Evolutionary conservation across 2,888 invertebrate genomes (phyloP), one percentile per base, ranked within the genome.

Genomic region (Itoplectis maculator): DNA sequence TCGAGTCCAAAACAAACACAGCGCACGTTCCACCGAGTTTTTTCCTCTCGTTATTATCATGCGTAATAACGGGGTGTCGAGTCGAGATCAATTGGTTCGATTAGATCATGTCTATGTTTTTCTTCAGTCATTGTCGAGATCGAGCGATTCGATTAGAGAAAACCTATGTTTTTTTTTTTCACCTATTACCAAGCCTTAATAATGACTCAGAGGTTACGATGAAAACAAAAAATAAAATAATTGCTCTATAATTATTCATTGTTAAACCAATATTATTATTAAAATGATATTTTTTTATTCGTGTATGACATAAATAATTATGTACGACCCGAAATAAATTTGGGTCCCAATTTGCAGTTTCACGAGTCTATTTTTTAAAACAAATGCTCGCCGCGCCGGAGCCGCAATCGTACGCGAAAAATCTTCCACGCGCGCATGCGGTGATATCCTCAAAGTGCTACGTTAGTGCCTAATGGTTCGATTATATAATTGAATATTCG

Each of bases 401-500:
- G 40, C 66, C 29, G 7, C 13, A 5, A 20, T 6, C 3, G 23
- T 4, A 45, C 35, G 35, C 20, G 66, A 68, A 72, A 76, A 79
- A 77, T 79, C 68, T 73, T 69, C 68, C 70, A 76, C 79, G 56
- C 65, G 76, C 68, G 79, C 70, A 82, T 65, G 66, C 59, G 65
- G 65, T 75, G 37, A 59, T 59, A 79, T 68, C 51, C 76, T 78
- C 63, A 79, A 81, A 79, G 79, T 79, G 54, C 70, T 76, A 73
- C 79, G 74, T 72, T 82, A 65, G 82, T 66, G 72, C 66, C 59
- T 85, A 88, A 88, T 89, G 88, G 88, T 91, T 91, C 90, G 91
- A 92, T 91, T 90, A 90, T 90, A 90, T 91, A 91, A 91, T 92
- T 92, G 91, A 92, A 92, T 92, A 92, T 92, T 91, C 91, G 88